Percentiles rank a stretch among this genome's conserved stretches.
phyloP scores from a whole-genome alignment of 2,888 invertebrate species.

The Nephrotoma guestfalica region DNA sequence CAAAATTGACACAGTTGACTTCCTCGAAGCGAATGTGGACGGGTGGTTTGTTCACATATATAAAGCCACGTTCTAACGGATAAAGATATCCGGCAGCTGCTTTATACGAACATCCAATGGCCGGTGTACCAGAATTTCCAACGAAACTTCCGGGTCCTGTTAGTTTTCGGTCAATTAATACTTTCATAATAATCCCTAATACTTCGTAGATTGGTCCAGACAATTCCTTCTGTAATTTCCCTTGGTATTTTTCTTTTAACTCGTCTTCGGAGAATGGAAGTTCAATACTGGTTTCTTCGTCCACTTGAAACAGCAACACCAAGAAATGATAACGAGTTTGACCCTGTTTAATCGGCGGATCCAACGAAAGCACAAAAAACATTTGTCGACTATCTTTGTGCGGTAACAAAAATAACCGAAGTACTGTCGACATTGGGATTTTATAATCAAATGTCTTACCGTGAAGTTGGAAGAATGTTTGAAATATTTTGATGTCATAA shows the following conservation, averaged over 20 bases:
- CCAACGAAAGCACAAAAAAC: constrained; percentile 94
- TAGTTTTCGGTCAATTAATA: constrained; percentile 83
- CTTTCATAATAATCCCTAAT: constrained; percentile 91
- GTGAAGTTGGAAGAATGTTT: constrained; percentile 79
- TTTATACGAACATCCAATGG: constrained; percentile 91
- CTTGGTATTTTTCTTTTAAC: constrained; percentile 83
- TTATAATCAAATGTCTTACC: constrained; percentile 99
- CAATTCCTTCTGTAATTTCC: constrained; percentile 78
- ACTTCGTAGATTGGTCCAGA: constrained; percentile 91
- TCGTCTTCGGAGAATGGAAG: constrained; percentile 86
- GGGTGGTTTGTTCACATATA: constrained; percentile 97
- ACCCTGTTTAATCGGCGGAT: constrained; percentile 98
- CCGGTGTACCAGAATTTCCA: constrained; percentile 77
- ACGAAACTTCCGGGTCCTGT: constrained; percentile 84
- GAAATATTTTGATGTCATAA: constrained; percentile 86
- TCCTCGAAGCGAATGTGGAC: constrained; percentile 97
- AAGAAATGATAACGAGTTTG: constrained; percentile 96
- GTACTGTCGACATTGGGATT: constrained; percentile 93
- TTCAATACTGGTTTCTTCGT: constrained; percentile 86
- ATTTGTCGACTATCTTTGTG: constrained; percentile 97
- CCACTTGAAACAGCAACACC: constrained; percentile 85
- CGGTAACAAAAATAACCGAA: constrained; percentile 85
- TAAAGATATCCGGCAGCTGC: constrained; percentile 95
- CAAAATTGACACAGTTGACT: constrained; percentile 86
- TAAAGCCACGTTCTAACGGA: constrained; percentile 94